Evolutionary conservation across 2,797 vertebrate species (phyloP).

Genomic region (Chaetodon trifasciatus): DNA sequence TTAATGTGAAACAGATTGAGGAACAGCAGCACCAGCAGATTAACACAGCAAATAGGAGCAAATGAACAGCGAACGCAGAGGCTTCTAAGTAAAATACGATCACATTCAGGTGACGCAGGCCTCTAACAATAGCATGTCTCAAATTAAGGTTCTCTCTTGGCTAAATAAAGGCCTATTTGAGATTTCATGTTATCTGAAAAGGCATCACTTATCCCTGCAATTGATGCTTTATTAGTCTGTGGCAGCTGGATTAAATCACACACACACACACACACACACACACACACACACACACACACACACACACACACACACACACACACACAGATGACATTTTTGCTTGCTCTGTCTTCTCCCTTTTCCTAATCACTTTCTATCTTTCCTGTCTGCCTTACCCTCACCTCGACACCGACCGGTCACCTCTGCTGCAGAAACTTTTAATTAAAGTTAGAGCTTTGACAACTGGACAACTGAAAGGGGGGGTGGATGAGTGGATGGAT

Average conservation of each 20-base stretch:
- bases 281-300: constrained; percentile 1
- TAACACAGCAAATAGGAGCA: constrained; percentile 22
- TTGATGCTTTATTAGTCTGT: constrained; percentile 8
- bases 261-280: not conserved
- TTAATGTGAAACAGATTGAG: constrained; percentile 54
- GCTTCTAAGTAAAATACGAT: not conserved
- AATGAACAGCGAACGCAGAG: constrained; percentile 2
- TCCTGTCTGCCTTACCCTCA: constrained; percentile 67
- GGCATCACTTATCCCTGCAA: constrained; percentile 10
- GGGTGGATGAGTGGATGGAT: constrained; percentile 59
- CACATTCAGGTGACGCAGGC: constrained; percentile 1
- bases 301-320: not conserved
- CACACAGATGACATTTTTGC: constrained; percentile 39
- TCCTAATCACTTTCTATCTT: constrained; percentile 63
- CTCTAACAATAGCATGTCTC: not conserved
- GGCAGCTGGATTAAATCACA: not conserved
- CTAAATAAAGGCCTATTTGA: constrained; percentile 20
- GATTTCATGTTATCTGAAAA: not conserved
- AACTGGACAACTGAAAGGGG: constrained; percentile 48
- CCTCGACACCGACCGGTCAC: constrained; percentile 78
- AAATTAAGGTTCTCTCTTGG: constrained; percentile 5
- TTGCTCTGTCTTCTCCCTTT: constrained; percentile 34
- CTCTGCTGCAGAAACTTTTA: constrained; percentile 84
- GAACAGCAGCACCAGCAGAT: constrained; percentile 38
- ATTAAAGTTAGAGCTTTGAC: constrained; percentile 86